These are phyloP conservation scores for Drosophila baimaii DNA, from an alignment of 1,140 invertebrate genomes.

Conservation along the genomic window DNA sequence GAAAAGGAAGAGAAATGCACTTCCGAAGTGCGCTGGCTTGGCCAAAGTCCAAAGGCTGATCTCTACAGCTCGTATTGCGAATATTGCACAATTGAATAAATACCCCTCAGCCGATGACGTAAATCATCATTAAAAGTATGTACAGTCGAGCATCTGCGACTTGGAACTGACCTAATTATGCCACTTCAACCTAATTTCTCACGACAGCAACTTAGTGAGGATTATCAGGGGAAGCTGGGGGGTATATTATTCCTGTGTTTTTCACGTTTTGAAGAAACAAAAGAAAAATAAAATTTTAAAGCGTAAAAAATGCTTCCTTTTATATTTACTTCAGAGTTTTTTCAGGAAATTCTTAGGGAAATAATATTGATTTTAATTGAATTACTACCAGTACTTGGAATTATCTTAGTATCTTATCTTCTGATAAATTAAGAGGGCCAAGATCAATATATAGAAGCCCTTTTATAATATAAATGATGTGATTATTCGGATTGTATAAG, in stretches of 20 bases:
- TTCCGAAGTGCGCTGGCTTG: slow-evolving; percentile 27
- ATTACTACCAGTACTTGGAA: background rate
- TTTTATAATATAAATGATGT: too few relatives aligned
- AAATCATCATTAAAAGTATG: slow-evolving; percentile 30
- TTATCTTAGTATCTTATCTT: too few relatives aligned
- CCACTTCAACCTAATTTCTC: slow-evolving; percentile 8
- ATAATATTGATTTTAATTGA: background rate
- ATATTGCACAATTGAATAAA: slow-evolving; percentile 41
- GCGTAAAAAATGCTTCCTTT: background rate
- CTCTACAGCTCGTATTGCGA: slow-evolving; percentile 19
- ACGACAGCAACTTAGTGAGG: too few relatives aligned
- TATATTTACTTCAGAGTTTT: background rate
- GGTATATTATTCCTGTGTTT: background rate
- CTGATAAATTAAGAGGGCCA: too few relatives aligned
- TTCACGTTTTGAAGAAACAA: background rate
- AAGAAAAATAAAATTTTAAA: too few relatives aligned
- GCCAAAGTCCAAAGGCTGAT: slow-evolving; percentile 68
- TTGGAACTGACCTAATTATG: slow-evolving; percentile 23
- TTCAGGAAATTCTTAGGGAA: background rate
- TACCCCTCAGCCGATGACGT: slow-evolving; percentile 39
- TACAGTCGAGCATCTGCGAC: slow-evolving; percentile 35
- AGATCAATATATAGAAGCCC: too few relatives aligned
- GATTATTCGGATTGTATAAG: too few relatives aligned
- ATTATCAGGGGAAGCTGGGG: background rate
- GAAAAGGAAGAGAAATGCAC: slow-evolving; percentile 12